Percentiles rank a stretch among this genome's conserved stretches.
Conservation (phyloP, 1,140 invertebrate species). For the Scylla paramamosain region DNA sequence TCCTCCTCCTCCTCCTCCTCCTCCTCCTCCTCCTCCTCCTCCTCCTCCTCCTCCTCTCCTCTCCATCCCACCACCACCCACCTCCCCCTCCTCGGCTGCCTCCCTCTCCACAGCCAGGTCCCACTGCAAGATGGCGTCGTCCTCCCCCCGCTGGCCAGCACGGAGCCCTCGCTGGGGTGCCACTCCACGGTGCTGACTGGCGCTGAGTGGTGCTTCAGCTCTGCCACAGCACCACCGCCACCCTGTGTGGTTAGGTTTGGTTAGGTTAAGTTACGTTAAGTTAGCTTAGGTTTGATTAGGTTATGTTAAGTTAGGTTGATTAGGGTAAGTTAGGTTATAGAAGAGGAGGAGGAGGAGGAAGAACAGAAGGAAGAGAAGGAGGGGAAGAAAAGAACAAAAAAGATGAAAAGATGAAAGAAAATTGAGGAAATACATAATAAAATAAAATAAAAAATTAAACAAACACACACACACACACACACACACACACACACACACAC, state of each 20-base stretch:
- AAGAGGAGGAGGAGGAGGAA: neutral
- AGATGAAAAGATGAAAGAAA: neutral
- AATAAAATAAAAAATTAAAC: no score
- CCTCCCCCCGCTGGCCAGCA: constrained; percentile 95
- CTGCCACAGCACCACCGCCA: constrained; percentile 87
- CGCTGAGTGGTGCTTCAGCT: constrained; percentile 95
- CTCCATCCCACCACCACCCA: constrained; percentile 81
- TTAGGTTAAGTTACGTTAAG: neutral
- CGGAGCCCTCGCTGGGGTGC: constrained; percentile 95
- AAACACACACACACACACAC: no score
- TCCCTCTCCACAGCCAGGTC: constrained; percentile 95
- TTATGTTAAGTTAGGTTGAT: no score
- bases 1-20: neutral
- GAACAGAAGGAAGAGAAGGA: neutral
- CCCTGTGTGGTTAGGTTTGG: neutral
- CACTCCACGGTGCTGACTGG: constrained; percentile 98
- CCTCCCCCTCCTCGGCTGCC: constrained; percentile 80
- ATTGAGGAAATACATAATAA: no score
- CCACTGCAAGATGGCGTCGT: constrained; percentile 98
- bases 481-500: no score
- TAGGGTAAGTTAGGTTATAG: no score
- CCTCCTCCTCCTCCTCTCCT: neutral
- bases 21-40: neutral
- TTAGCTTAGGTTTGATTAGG: no score
- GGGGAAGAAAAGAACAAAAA: neutral